Evolutionary conservation across 2,888 invertebrate species (phyloP).

Genomic region (Abrostola triplasia): DNA sequence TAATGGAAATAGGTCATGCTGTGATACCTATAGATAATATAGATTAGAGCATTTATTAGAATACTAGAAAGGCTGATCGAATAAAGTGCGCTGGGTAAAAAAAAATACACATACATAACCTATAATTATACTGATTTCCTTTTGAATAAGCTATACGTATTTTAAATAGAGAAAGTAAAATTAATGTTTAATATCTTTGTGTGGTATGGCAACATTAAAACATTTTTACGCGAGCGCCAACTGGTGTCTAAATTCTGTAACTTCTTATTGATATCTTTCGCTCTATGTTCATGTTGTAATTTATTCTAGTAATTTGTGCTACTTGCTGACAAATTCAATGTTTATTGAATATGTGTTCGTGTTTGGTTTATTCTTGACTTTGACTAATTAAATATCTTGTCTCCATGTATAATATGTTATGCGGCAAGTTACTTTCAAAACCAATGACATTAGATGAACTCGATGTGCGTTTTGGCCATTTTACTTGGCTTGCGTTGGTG

Average conservation of each 20-base stretch:
- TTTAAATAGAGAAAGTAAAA: background rate
- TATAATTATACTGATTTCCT: background rate
- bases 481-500: slow-evolving; percentile 88
- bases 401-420: slow-evolving; percentile 83
- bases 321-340: slow-evolving; percentile 75
- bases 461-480: slow-evolving; percentile 89
- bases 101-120: background rate
- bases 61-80: too few species aligned
- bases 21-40: too few species aligned
- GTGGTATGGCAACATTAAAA: slow-evolving; percentile 34
- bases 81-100: background rate
- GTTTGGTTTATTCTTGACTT: slow-evolving; percentile 69
- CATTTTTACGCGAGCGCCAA: slow-evolving; percentile 71
- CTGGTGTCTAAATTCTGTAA: slow-evolving; percentile 78
- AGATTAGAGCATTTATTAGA: too few species aligned
- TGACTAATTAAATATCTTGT: slow-evolving; percentile 71
- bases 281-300: slow-evolving; percentile 82
- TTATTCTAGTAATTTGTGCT: slow-evolving; percentile 82
- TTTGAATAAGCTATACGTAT: background rate
- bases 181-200: slow-evolving; percentile 18
- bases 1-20: too few species aligned
- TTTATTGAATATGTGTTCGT: slow-evolving; percentile 80
- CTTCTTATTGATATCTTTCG: slow-evolving; percentile 86
- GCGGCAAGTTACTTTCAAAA: slow-evolving; percentile 82
- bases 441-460: slow-evolving; percentile 86